Evolutionary conservation across 2,888 invertebrate genomes (phyloP).

Genomic region (Phyto melanocephala): DNA sequence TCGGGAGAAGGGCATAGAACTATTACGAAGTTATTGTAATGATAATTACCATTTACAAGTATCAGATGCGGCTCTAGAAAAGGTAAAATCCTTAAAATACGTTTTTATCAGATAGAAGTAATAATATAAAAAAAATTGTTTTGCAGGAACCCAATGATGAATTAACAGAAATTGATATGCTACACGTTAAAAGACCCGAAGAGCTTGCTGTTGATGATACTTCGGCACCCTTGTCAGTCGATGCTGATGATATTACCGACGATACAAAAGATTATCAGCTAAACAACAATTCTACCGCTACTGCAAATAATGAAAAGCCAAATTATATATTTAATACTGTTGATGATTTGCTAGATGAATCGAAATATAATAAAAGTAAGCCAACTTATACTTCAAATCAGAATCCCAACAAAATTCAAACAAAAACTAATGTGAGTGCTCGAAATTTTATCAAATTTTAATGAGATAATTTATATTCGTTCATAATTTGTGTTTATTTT

Average conservation of each 20-base stretch:
- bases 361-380: conserved; percentile 49
- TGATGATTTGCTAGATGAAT: conserved; percentile 22
- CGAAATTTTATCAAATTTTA: background rate
- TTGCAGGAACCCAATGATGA: conserved; percentile 74
- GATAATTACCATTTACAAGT: conserved; percentile 87
- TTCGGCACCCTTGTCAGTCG: conserved; percentile 15
- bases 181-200: conserved; percentile 75
- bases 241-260: conserved; percentile 23
- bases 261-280: background rate
- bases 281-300: background rate
- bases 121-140: background rate
- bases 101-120: background rate
- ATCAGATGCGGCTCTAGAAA: conserved; percentile 80
- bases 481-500: too few species aligned
- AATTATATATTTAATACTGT: conserved; percentile 26
- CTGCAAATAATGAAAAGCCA: background rate
- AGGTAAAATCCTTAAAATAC: conserved; percentile 66
- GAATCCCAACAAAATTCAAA: conserved; percentile 34
- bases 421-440: conserved; percentile 48
- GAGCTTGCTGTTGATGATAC: conserved; percentile 46
- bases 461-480: too few species aligned
- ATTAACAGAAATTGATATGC: conserved; percentile 76
- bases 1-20: conserved; percentile 80
- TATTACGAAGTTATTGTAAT: conserved; percentile 83
- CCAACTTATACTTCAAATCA: conserved; percentile 4